Base-by-base conservation (phyloP, 2,888 invertebrate genomes). In the Hypselothyrea guttata region DNA sequence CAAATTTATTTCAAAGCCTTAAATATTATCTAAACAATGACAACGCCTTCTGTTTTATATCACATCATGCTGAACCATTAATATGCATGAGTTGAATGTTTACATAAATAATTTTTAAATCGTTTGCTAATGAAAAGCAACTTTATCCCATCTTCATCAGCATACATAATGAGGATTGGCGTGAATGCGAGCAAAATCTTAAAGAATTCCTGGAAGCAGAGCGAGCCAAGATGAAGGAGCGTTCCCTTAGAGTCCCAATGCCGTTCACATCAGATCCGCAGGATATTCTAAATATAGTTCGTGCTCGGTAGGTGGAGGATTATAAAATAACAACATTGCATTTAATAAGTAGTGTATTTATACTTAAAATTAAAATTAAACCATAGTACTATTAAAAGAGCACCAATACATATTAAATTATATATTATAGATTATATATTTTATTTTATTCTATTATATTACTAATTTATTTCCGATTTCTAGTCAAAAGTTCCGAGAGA, bases 151-250 rank as follows among this genome's bases (percentile, higher is more conserved):
- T 3, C 7, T 2, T 1, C 0, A 8, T 8, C 34, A 90, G 89
- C 71, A 89, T 89, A 40, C 86, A 89, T 27, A 87, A 88, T 46
- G 83, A 86, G 18, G 87, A 89, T 30, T 90, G 88, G 87, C 87
- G 88, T 9, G 76, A 83, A 1, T 89, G 89, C 51, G 90, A 90
- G 59, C 83, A 88, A 40, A 76, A 78, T 35, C 66, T 90, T 4
- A 88, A 86, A 62, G 84, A 87, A 30, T 90, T 90, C 75, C 78
- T 90, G 0, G 85, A 89, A 40, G 60, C 61, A 9, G 88, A 90
- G 60, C 82, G 87, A 1, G 71, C 73, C 16, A 86, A 86, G 54
- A 89, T 89, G 88, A 88, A 87, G 64, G 87, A 86, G 52, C 88
- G 88, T 33, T 86, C 87, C 0, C 7, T 70, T 34, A 84, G 78